A percentile compares a stretch with the other conserved stretches of the same genome.
These are phyloP conservation scores for Leptoteleia sp. DNA, from an alignment of 1,140 invertebrate genomes.

Conservation along the genomic window DNA sequence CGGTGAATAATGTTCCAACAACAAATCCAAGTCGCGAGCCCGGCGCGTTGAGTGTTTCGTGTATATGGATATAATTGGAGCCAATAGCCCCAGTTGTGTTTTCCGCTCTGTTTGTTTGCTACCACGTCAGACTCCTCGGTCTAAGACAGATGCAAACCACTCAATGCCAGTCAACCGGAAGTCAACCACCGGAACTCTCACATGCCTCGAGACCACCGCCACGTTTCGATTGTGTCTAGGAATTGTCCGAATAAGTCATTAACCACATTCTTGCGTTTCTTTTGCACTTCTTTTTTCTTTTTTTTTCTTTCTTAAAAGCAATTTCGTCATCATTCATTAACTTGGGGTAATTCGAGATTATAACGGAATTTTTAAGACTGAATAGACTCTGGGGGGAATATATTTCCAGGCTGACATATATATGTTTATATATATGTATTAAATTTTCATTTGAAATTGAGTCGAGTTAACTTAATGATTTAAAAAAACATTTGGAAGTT, in stretches of 20 bases:
- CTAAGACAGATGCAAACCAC: slow-evolving; percentile 55
- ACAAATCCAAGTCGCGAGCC: neutral
- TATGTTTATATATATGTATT: no score
- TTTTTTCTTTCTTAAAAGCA: no score
- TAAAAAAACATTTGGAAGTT: no score
- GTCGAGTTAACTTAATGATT: no score
- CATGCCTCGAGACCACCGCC: slow-evolving; percentile 65
- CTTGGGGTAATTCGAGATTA: no score
- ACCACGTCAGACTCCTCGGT: slow-evolving; percentile 31
- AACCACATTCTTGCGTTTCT: neutral
- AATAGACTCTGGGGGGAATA: no score
- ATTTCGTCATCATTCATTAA: no score
- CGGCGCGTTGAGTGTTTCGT: slow-evolving; percentile 6
- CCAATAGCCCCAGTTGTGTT: slow-evolving; percentile 52
- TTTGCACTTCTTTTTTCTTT: slow-evolving; percentile 8
- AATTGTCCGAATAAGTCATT: no score
- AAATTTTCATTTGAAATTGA: no score
- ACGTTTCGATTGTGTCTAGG: neutral
- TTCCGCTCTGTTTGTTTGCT: slow-evolving; percentile 67
- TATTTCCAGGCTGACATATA: no score
- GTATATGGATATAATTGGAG: slow-evolving; percentile 25
- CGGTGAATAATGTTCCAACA: no score
- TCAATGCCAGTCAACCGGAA: slow-evolving; percentile 65
- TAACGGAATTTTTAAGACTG: no score
- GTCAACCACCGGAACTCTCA: slow-evolving; percentile 62